Base-by-base conservation (phyloP, 2,888 invertebrate species). In the Nemotelus pantherinus region DNA sequence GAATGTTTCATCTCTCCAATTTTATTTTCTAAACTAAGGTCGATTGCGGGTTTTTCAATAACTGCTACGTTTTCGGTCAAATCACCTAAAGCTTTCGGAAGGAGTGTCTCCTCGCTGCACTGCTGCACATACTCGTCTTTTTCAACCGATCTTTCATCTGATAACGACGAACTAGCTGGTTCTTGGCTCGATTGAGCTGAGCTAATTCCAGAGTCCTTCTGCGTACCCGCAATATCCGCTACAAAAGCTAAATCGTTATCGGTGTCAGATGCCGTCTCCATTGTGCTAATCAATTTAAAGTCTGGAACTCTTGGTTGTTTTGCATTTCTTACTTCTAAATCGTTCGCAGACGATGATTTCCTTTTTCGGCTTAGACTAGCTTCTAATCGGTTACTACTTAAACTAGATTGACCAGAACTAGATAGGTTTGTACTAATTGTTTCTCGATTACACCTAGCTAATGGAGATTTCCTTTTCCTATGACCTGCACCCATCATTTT, bases 121-220 rank as follows among this genome's bases (percentile, higher is more conserved):
- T 76, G 77, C 55, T 72, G 76, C 44, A 50, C 2, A 55, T 68
- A 58, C 55, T 77, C 77, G 45, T 78, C 71, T 10, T 78, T 77
- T 41, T 79, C 78, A 53, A 78, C 64, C 5, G 68, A 70, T 39
- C 71, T 76, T 3, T 80, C 78, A 64, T 77, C 77, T 4, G 76
- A 79, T 2, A 60, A 50, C 10, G 74, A 74, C 3, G 74, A 63
- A 50, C 58, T 58, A 4, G 74, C 7, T 2, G 63, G 60, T 68
- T 82, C 83, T 77, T 83, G 83, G 78, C 83, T 83, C 9, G 83
- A 83, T 50, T 79, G 80, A 45, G 81, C 81, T 10, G 82, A 82
- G 77, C 82, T 82, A 63, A 82, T 78, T 48, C 83, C 83, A 25
- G 83, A 83, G 79, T 83, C 83, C 79, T 82, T 83, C 44, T 80